Percentiles rank a stretch among this genome's conserved stretches.
phyloP scores from a whole-genome alignment of 2,113 vertebrate genomes.

The Symphodus melops region DNA sequence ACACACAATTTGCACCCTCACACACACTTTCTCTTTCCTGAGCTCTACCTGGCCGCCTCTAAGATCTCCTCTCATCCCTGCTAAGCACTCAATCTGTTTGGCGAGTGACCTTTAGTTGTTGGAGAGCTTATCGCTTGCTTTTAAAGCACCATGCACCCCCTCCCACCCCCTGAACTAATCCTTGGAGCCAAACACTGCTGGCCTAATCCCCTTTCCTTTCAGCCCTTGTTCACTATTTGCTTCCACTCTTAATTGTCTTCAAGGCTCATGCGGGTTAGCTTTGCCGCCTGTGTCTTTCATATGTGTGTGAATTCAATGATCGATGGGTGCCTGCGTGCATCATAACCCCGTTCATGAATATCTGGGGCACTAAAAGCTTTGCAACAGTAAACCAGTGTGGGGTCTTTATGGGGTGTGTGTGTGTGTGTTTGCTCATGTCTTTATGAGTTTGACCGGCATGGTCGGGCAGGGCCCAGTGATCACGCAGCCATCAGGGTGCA shows the following conservation, averaged over 20 bases:
- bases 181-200: conserved; percentile 58
- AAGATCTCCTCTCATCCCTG: conserved; percentile 63
- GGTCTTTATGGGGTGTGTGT: neutral
- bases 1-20: neutral
- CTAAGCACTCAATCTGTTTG: conserved; percentile 75
- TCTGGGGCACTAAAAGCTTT: conserved; percentile 27
- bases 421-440: conserved; percentile 8
- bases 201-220: conserved; percentile 67
- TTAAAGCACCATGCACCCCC: conserved; percentile 46
- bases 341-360: conserved; percentile 11
- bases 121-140: conserved; percentile 71
- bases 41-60: conserved; percentile 47
- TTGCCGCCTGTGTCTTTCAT: conserved; percentile 20
- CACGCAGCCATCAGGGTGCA: conserved; percentile 68
- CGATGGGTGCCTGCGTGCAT: conserved; percentile 17
- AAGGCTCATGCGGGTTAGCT: conserved; percentile 23
- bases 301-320: conserved; percentile 24
- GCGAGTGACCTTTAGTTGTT: conserved; percentile 72
- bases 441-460: conserved; percentile 37
- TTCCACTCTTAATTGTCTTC: conserved; percentile 71
- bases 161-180: conserved; percentile 65
- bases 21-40: conserved; percentile 5
- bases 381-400: neutral
- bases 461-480: conserved; percentile 47
- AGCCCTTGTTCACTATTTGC: conserved; percentile 55